Conservation (phyloP, 2,113 vertebrate genomes). For the Triplophysa siluroides region DNA sequence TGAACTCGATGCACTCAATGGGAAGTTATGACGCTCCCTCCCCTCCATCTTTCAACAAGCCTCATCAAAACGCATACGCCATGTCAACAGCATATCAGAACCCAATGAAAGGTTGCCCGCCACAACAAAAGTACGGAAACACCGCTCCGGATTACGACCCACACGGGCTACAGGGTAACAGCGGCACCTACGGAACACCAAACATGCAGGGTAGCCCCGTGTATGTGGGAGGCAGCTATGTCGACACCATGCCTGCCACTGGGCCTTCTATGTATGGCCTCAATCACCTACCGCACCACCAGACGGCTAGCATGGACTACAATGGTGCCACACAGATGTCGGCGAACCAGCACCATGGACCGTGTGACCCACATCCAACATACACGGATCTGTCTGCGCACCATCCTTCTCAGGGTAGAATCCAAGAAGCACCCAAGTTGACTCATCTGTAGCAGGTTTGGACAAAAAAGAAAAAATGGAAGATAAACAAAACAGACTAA, state of each 20-base stretch:
- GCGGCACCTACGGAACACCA: slow-evolving; percentile 81
- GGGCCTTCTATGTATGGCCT: slow-evolving; percentile 93
- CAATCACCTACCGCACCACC: slow-evolving; percentile 91
- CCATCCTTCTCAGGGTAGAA: slow-evolving; percentile 98
- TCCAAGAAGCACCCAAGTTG: slow-evolving; percentile 99
- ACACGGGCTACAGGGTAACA: slow-evolving; percentile 88
- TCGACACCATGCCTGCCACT: slow-evolving; percentile 87
- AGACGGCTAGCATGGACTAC: slow-evolving; percentile 92
- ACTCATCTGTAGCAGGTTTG: slow-evolving; percentile 94
- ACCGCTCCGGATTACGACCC: slow-evolving; percentile 89
- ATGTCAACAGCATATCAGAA: slow-evolving; percentile 89
- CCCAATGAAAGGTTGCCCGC: slow-evolving; percentile 87
- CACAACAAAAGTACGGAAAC: slow-evolving; percentile 89
- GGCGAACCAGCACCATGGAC: slow-evolving; percentile 88
- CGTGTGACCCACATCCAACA: slow-evolving; percentile 87
- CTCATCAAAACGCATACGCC: slow-evolving; percentile 93
- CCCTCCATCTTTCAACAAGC: slow-evolving; percentile 89
- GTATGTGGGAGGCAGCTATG: slow-evolving; percentile 90
- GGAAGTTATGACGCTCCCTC: slow-evolving; percentile 90
- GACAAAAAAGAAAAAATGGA: slow-evolving; percentile 57
- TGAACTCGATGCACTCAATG: slow-evolving; percentile 92
- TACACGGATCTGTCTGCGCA: slow-evolving; percentile 95
- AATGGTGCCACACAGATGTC: slow-evolving; percentile 84
- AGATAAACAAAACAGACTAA: slow-evolving; percentile 60
- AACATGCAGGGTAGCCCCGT: slow-evolving; percentile 91